Evolutionary conservation across 2,797 vertebrate genomes (phyloP).

Genomic region (Remorina albescens): DNA sequence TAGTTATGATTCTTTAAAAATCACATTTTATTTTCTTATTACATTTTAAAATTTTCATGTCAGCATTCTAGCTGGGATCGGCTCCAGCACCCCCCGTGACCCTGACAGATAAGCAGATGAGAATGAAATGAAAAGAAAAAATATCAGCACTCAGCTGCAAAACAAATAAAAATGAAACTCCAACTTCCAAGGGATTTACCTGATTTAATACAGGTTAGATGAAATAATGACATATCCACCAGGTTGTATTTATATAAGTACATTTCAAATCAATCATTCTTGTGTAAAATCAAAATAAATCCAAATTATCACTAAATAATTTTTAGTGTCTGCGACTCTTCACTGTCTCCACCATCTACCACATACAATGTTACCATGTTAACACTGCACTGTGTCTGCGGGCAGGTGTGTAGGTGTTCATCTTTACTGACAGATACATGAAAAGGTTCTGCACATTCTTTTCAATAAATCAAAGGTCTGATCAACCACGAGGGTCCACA

Average conservation of each 20-base stretch:
- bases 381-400: conserved; percentile 2
- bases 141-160: background rate
- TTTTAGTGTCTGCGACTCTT: background rate
- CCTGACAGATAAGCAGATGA: too few species aligned
- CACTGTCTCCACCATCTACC: background rate
- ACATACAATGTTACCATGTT: background rate
- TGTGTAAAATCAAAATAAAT: background rate
- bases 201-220: background rate
- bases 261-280: background rate
- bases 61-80: too few species aligned
- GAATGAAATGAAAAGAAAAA: too few species aligned
- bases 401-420: conserved; percentile 11
- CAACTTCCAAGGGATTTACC: too few species aligned
- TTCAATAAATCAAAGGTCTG: conserved; percentile 28
- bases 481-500: conserved; percentile 17
- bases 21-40: background rate
- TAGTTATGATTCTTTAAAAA: background rate
- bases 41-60: too few species aligned
- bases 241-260: background rate
- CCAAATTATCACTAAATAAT: background rate
- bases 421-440: conserved; percentile 11
- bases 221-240: background rate
- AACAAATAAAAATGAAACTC: too few species aligned
- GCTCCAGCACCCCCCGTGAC: too few species aligned
- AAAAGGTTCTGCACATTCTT: conserved; percentile 4